Evolutionary conservation across 92 coral and sea anemone genomes (phyloP).

Genomic region (Meandrina meandrites): DNA sequence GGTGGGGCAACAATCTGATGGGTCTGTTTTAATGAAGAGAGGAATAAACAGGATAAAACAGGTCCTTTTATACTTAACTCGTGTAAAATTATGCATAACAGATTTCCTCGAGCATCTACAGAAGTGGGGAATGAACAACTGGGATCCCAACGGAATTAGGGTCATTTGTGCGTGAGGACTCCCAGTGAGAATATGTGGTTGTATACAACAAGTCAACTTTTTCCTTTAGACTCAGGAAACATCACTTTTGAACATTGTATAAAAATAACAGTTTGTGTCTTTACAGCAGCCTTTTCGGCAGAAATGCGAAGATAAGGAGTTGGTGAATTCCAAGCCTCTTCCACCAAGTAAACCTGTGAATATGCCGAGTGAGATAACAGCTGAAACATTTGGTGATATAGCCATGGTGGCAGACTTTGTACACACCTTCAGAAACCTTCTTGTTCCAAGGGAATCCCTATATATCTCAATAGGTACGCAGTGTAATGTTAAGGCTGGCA

Average conservation of each 20-base stretch:
- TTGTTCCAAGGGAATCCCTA: constrained; percentile 60
- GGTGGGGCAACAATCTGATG: too few species aligned
- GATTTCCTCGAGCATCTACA: too few species aligned
- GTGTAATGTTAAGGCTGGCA: not conserved
- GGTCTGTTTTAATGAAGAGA: too few species aligned
- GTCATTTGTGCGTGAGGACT: too few species aligned
- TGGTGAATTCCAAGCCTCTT: constrained; percentile 63
- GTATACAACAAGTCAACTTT: too few species aligned
- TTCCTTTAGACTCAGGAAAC: too few species aligned
- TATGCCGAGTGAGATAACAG: constrained; percentile 59
- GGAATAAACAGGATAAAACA: too few species aligned
- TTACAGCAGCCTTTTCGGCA: not conserved
- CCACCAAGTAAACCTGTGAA: constrained; percentile 68
- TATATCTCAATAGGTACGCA: constrained; percentile 70
- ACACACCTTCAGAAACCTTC: constrained; percentile 54
- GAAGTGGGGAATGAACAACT: too few species aligned
- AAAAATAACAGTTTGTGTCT: not conserved
- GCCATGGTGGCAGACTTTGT: constrained; percentile 88
- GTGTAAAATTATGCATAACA: too few species aligned
- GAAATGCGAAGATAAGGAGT: constrained; percentile 75
- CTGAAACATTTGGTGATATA: constrained; percentile 72
- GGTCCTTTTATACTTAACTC: too few species aligned
- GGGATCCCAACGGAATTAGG: too few species aligned
- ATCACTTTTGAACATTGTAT: not conserved
- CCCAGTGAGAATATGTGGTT: too few species aligned